Evolutionary conservation across 2,888 invertebrate genomes (phyloP).

Genomic region (Pristionchus japonicus): DNA sequence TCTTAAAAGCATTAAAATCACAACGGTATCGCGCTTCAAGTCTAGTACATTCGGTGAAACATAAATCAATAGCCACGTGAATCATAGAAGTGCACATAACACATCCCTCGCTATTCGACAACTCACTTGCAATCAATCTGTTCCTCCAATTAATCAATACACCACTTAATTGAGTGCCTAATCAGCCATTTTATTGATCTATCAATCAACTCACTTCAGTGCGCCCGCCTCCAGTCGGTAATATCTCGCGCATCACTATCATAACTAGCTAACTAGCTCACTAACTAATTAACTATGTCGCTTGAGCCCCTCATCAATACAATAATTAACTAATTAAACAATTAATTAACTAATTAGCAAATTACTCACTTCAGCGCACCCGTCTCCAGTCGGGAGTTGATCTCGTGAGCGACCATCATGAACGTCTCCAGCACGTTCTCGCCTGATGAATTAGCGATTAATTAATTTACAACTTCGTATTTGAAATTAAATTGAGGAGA

Average conservation of each 20-base stretch:
- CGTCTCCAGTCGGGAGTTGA: slow-evolving; percentile 57
- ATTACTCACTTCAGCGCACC: slow-evolving; percentile 54
- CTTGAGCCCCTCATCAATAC: no score
- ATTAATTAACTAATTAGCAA: not conserved
- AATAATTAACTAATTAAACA: not conserved
- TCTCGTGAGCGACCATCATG: slow-evolving; percentile 69
- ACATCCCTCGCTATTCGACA: not conserved
- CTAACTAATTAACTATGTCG: no score
- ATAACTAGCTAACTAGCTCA: no score
- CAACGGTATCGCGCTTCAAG: not conserved
- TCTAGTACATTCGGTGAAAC: not conserved
- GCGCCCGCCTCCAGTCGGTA: slow-evolving; percentile 57
- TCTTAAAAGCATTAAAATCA: no score
- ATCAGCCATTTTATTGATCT: not conserved
- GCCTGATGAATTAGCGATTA: no score
- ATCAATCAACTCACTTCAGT: not conserved
- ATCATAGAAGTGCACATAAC: no score
- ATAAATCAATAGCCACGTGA: not conserved
- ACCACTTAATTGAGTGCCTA: not conserved
- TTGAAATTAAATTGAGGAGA: no score
- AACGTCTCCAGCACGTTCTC: slow-evolving; percentile 69
- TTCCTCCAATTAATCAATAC: no score
- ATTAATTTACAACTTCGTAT: no score
- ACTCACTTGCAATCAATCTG: no score
- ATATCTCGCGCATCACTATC: slow-evolving; percentile 70